phyloP scores from a whole-genome alignment of 2,797 vertebrate genomes.

The Sphaeramia orbicularis region DNA sequence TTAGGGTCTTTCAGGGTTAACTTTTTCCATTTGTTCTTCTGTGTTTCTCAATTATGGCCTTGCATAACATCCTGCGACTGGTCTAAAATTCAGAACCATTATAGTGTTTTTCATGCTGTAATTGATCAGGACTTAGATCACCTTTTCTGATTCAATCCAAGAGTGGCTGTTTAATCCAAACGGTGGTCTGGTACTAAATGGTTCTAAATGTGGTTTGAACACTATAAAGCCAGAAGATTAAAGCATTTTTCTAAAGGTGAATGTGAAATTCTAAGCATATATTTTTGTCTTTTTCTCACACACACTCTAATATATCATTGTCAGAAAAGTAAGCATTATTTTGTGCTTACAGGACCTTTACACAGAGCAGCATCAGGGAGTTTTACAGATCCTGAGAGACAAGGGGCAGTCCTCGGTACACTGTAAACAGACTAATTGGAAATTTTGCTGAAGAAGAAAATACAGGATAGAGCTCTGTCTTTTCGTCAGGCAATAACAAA shows the following conservation, averaged over 20 bases:
- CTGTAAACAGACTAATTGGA: conserved; percentile 31
- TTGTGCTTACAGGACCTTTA: conserved; percentile 9
- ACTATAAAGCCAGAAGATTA: not conserved
- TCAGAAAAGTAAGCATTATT: conserved; percentile 14
- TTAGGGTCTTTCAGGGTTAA: no score
- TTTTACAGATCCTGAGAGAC: conserved; percentile 42
- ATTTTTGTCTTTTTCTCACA: not conserved
- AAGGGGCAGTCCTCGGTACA: not conserved
- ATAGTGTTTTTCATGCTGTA: no score
- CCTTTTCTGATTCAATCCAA: no score
- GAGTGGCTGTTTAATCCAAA: no score
- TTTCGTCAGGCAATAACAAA: not conserved
- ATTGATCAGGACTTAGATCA: no score
- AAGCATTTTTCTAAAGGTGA: not conserved
- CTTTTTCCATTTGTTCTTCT: no score
- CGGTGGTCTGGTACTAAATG: no score
- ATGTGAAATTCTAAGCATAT: not conserved
- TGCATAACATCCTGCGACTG: no score
- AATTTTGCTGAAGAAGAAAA: conserved; percentile 28
- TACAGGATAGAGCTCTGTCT: not conserved
- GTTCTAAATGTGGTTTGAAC: not conserved
- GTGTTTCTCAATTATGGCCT: no score
- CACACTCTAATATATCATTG: not conserved
- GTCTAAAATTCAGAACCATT: no score
- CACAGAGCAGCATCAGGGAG: conserved; percentile 13